Evolutionary conservation across 2,797 vertebrate genomes (phyloP), one percentile per base, ranked within the genome.

Genomic region (Tympanoctomys barrerae): DNA sequence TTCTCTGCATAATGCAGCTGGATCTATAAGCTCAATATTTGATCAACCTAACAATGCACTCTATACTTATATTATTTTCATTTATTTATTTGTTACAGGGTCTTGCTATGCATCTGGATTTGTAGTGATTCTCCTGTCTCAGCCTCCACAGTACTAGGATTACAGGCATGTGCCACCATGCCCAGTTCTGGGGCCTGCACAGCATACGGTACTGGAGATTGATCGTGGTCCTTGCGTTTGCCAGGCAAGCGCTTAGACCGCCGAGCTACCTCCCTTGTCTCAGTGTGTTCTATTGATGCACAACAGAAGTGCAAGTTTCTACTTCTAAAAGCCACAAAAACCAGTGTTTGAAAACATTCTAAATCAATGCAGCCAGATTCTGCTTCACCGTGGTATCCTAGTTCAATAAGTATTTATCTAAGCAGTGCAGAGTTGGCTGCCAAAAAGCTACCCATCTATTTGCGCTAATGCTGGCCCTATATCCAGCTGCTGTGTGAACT

Each of bases 331-430:
- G 33, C 24, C 54, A 11, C 13, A 46, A 8, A 28, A 81, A 77
- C 54, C 82, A 39, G 39, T 71, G n/a, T 89, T 62, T 90, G 24
- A 66, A 68, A 93, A 89, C 28, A 66, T 62, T 62, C 78, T 89
- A 77, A 87, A 75, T 82, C 39, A 84, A 52, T 18, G 19, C 26
- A 78, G 19, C 71, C 5, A 73, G 24, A 80, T 9, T 87, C 86
- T 89, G 28, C 22, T 33, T 85, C 7, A n/a, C 1, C 52, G 91
- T 71, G 16, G 22, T 61, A 33, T 86, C 46, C 80, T 31, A 66
- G 22, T 68, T 24, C 36, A 11, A 9, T 57, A 78, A 33, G 7
- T 18, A 92, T 57, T 87, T 90, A 79, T 93, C 36, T 54, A 18
- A 83, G 28, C 46, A 62, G 79, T 14, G 68, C 11, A 57, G 19